Evolutionary conservation across 2,888 invertebrate genomes (phyloP).

Genomic region (Pecten maximus): DNA sequence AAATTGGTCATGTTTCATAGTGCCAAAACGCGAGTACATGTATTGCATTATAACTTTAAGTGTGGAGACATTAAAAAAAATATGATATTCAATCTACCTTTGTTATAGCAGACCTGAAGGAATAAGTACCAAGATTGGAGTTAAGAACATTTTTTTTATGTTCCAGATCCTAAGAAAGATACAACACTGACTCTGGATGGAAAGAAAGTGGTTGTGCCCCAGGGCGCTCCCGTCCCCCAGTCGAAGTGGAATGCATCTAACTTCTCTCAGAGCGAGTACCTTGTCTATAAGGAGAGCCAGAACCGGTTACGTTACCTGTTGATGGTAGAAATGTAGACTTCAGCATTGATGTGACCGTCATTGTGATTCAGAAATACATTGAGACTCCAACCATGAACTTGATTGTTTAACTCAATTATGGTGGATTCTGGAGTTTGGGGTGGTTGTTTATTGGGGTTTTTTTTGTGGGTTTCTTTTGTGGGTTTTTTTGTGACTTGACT

Average conservation of each 20-base stretch:
- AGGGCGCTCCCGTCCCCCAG: conserved; percentile 77
- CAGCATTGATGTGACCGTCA: background rate
- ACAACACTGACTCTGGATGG: conserved; percentile 77
- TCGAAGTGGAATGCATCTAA: conserved; percentile 63
- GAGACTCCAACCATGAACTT: background rate
- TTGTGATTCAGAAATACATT: background rate
- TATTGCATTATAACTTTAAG: too few relatives aligned
- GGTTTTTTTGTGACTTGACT: too few relatives aligned
- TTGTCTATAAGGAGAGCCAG: conserved; percentile 82
- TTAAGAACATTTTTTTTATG: too few relatives aligned
- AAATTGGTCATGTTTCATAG: too few relatives aligned
- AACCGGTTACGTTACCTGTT: conserved; percentile 81
- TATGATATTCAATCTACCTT: too few relatives aligned
- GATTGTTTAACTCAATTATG: background rate
- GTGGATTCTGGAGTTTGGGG: too few relatives aligned
- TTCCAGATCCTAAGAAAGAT: conserved; percentile 79
- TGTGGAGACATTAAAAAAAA: too few relatives aligned
- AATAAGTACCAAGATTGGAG: too few relatives aligned
- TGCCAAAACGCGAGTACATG: too few relatives aligned
- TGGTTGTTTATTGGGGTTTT: too few relatives aligned
- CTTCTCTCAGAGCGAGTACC: conserved; percentile 82
- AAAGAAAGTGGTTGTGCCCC: conserved; percentile 79
- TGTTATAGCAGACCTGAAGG: too few relatives aligned
- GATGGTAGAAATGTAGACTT: conserved; percentile 67
- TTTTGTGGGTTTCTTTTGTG: too few relatives aligned